A percentile compares a stretch with the other conserved stretches of the same genome.
These are phyloP conservation scores for Pygocentrus nattereri DNA, from an alignment of 2,797 vertebrate genomes.

Conservation along the genomic window DNA sequence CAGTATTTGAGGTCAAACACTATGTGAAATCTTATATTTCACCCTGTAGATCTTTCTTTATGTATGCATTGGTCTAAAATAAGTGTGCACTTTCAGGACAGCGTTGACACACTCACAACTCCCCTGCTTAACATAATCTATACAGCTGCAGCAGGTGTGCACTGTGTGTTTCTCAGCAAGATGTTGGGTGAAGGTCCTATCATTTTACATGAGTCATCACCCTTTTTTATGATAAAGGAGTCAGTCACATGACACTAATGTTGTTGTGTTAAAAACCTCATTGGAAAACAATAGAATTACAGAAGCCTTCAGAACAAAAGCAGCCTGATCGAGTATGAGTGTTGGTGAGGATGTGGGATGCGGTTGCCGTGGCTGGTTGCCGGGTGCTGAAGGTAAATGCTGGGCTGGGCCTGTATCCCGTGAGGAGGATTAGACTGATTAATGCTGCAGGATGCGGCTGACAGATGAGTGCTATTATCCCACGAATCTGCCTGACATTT, in stretches of 20 bases:
- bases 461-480: slow-evolving; percentile 84
- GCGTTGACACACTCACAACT: background rate
- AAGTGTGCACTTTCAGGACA: background rate
- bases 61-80: background rate
- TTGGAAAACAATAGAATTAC: slow-evolving; percentile 17
- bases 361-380: slow-evolving; percentile 16
- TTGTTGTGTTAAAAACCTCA: background rate
- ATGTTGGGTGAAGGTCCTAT: background rate
- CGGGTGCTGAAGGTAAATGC: slow-evolving; percentile 52
- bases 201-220: background rate
- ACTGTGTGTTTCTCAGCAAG: background rate
- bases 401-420: slow-evolving; percentile 55
- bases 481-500: slow-evolving; percentile 78
- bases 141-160: slow-evolving; percentile 28
- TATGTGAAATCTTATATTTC: slow-evolving; percentile 23
- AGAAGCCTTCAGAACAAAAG: background rate
- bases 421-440: slow-evolving; percentile 80
- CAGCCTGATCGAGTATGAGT: background rate
- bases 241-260: background rate
- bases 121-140: background rate
- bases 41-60: background rate
- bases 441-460: slow-evolving; percentile 76
- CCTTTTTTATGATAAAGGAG: background rate
- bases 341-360: slow-evolving; percentile 23
- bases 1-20: background rate